These are phyloP conservation scores for Tridacna gigas DNA, from an alignment of 2,888 invertebrate genomes.

Conservation along the genomic window DNA sequence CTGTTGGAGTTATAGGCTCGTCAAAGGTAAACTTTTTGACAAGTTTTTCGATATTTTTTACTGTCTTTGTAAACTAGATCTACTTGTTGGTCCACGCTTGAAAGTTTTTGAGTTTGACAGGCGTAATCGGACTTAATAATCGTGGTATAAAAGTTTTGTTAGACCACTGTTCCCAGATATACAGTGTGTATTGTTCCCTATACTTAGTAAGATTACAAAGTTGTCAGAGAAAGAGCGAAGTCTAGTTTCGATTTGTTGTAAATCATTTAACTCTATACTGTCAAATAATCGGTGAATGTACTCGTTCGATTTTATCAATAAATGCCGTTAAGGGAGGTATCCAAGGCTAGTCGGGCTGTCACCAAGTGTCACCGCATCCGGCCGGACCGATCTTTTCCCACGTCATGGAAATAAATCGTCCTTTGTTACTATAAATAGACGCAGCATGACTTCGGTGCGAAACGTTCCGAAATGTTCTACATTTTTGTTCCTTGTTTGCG, in stretches of 20 bases:
- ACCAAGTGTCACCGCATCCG: slow-evolving; percentile 22
- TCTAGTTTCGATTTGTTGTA: slow-evolving; percentile 9
- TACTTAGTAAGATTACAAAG: neutral
- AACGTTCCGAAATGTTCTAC: too few relatives aligned
- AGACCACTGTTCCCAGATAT: neutral
- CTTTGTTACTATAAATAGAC: slow-evolving; percentile 19
- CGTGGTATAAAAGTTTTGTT: neutral
- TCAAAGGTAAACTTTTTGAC: slow-evolving; percentile 13
- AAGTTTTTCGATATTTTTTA: neutral
- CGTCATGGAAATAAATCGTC: slow-evolving; percentile 21
- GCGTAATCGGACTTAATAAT: neutral
- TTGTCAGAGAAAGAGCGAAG: neutral
- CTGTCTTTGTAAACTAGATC: too few relatives aligned
- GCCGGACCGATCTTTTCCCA: slow-evolving; percentile 19
- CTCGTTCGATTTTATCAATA: too few relatives aligned
- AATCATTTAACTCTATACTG: neutral
- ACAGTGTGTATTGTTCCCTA: slow-evolving; percentile 1
- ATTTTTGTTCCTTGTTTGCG: too few relatives aligned
- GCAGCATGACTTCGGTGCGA: slow-evolving; percentile 10
- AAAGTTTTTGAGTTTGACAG: neutral
- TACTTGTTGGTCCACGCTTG: too few relatives aligned
- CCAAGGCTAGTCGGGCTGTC: neutral
- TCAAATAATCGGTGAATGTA: neutral
- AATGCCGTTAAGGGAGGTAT: neutral
- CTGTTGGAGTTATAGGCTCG: slow-evolving; percentile 13